A percentile compares a stretch with the other conserved stretches of the same genome.
These are phyloP conservation scores for Notarius quadriscutis DNA, from an alignment of 2,113 vertebrate genomes.

Conservation along the genomic window DNA sequence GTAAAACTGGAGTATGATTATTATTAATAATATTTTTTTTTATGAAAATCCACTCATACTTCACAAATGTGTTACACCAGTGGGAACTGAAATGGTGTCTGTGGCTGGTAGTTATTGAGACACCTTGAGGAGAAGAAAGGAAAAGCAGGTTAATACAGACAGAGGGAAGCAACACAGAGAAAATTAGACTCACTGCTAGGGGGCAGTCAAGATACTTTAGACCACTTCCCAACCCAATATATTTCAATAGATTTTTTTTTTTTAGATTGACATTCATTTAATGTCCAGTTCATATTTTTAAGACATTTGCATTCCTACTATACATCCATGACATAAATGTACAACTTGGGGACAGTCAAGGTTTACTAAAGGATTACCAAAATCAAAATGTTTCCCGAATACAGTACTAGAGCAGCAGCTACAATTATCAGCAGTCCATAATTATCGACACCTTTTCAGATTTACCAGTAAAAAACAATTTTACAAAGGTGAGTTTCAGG, in stretches of 20 bases:
- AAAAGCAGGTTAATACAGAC: conserved; percentile 6
- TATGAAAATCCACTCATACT: neutral
- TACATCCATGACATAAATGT: neutral
- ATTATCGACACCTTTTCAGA: no score
- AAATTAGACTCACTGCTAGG: neutral
- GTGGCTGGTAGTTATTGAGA: conserved; percentile 2
- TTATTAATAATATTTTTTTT: no score
- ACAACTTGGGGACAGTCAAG: neutral
- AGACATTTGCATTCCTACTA: neutral
- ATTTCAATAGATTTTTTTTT: neutral
- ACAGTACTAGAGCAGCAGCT: no score
- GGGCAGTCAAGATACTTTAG: neutral
- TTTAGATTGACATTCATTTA: neutral
- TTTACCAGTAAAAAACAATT: no score
- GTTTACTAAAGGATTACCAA: neutral
- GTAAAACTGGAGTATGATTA: no score
- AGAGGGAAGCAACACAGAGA: neutral
- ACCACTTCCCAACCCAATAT: neutral
- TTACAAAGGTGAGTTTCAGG: no score
- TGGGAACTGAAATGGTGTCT: neutral
- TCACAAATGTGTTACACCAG: neutral
- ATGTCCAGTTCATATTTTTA: neutral
- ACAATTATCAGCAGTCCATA: no score
- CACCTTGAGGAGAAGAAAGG: conserved; percentile 10
- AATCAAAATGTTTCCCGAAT: neutral